Evolutionary conservation across 2,888 invertebrate genomes (phyloP), one percentile per base, ranked within the genome.

Genomic region (Alcis repandata): DNA sequence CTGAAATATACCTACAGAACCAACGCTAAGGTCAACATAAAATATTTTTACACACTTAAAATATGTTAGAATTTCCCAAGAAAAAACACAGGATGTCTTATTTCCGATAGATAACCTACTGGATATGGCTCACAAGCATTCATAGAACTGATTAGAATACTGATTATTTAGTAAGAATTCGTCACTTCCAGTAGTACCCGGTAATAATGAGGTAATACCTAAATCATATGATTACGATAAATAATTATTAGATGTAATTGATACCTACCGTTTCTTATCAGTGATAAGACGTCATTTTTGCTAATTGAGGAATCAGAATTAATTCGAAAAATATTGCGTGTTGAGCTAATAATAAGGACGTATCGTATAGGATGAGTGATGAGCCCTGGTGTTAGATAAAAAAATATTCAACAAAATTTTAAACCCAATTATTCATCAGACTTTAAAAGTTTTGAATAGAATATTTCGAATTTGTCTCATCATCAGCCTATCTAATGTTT

Each of bases 101-200:
- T 69, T 77, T 71, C 75, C 64, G 52, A 46, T 33, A 52, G 67
- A 69, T 69, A 67, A 67, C 51, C 40, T 59, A 48, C 27, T 67
- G 60, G 68, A 58, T 53, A 57, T 71, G 57, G 60, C 40, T 69
- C 60, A 69, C 59, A 38, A 41, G 38, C 38, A 54, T 70, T 67
- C 69, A 63, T 19, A 57, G 67, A 70, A 70, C 33, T 53, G 54
- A 67, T 67, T 61, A 62, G 9, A 48, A 36, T 22, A 59, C 38
- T 49, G 61, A 57, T 67, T 32, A 32, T 32, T 45, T n/a, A 2
- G 46, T 53, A 67, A 59, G 19, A 20, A 62, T 41, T 59, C 53
- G 43, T 67, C 69, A 64, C 40, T 63, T 68, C 40, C 59, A 70
- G 65, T 63, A 57, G 49, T 48, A 49, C 59, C 64, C 43, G 22